Evolutionary conservation across 2,113 vertebrate genomes (phyloP).

Genomic region (Dromaius novaehollandiae): DNA sequence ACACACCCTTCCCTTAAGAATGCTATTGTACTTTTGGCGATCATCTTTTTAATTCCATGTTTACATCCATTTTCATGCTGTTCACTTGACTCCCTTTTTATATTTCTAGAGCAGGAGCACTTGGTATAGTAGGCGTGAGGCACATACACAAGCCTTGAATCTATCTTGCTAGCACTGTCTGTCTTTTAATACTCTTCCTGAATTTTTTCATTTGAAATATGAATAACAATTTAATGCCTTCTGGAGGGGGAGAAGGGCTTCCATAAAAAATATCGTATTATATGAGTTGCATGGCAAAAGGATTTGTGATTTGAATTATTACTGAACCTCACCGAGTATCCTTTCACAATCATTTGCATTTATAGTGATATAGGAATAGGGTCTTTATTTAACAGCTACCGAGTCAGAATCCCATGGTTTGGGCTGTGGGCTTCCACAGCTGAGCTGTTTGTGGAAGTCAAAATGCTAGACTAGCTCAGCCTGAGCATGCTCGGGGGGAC

Average conservation of each 20-base stretch:
- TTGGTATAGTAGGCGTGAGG: neutral
- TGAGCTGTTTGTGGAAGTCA: neutral
- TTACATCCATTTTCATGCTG: conserved; percentile 57
- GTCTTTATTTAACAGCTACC: conserved; percentile 23
- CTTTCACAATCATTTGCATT: conserved; percentile 56
- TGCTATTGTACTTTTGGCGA: conserved; percentile 18
- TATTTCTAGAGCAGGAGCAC: conserved; percentile 29
- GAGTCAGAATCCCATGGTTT: conserved; percentile 14
- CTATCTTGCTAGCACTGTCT: conserved; percentile 51
- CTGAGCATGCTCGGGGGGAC: neutral
- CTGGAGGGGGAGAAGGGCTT: conserved; percentile 46
- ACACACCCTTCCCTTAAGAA: conserved; percentile 52
- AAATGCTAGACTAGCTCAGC: neutral
- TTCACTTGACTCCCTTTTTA: conserved; percentile 25
- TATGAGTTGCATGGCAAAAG: conserved; percentile 68
- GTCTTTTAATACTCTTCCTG: conserved; percentile 60
- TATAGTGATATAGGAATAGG: conserved; percentile 52
- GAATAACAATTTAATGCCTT: conserved; percentile 73
- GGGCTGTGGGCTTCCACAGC: neutral
- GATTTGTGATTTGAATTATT: conserved; percentile 75
- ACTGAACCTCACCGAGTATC: conserved; percentile 55
- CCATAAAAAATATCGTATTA: conserved; percentile 54
- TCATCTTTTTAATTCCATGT: conserved; percentile 49
- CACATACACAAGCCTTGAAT: conserved; percentile 9
- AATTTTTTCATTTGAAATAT: conserved; percentile 70